phyloP scores from a whole-genome alignment of 2,888 invertebrate species.

The Rotaria magnacalcarata region DNA sequence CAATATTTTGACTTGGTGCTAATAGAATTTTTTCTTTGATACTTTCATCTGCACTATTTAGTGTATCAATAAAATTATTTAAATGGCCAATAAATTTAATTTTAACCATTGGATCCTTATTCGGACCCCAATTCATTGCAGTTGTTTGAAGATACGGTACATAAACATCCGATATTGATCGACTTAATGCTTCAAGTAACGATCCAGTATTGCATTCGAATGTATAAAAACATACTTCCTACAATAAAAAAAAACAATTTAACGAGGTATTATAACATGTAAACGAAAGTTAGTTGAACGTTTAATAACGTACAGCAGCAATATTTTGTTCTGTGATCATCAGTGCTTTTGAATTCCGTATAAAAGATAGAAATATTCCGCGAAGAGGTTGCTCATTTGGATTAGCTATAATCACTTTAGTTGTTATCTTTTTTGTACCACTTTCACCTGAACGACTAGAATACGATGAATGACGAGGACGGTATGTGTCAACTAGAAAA shows the following conservation, averaged over 20 bases:
- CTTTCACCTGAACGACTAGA: background rate
- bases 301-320: background rate
- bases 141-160: constrained; percentile 38
- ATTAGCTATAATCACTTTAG: constrained; percentile 58
- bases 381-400: constrained; percentile 54
- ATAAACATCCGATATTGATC: constrained; percentile 40
- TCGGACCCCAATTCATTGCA: constrained; percentile 25
- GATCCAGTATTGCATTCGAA: constrained; percentile 42
- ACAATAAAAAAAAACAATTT: background rate
- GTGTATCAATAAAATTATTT: constrained; percentile 35
- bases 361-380: constrained; percentile 56
- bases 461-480: background rate
- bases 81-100: constrained; percentile 37
- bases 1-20: constrained; percentile 55
- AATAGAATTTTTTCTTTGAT: constrained; percentile 57
- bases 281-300: background rate
- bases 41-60: constrained; percentile 55
- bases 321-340: constrained; percentile 55
- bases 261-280: too few relatives aligned
- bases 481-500: background rate
- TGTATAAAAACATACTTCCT: constrained; percentile 41
- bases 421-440: constrained; percentile 50
- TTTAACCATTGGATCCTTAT: constrained; percentile 42
- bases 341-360: constrained; percentile 50
- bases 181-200: constrained; percentile 39